phyloP scores from a whole-genome alignment of 2,113 vertebrate genomes.

The Rallus limicola region DNA sequence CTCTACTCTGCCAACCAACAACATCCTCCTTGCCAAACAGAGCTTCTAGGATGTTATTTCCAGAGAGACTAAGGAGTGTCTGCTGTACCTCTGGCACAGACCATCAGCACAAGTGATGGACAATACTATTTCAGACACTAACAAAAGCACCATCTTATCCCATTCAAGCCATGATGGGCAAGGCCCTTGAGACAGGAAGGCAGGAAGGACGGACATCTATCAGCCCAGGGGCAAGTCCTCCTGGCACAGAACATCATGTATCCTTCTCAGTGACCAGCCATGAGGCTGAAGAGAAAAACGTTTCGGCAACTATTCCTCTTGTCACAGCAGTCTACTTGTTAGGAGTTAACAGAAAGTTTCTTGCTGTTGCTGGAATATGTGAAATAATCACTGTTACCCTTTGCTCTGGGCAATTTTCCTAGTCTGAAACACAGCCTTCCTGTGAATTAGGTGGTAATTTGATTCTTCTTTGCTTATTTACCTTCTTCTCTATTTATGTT shows the following conservation, averaged over 20 bases:
- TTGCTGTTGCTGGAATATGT: background rate
- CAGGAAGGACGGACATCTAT: background rate
- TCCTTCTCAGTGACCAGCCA: background rate
- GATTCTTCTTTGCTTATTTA: background rate
- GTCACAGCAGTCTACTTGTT: background rate
- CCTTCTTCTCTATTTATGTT: background rate
- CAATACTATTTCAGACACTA: background rate
- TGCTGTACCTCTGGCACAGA: background rate
- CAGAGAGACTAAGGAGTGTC: background rate
- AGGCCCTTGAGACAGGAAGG: background rate
- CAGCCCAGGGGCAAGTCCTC: background rate
- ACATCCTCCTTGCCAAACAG: rapidly evolving
- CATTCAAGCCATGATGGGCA: background rate
- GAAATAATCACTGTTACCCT: background rate
- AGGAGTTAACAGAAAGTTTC: background rate
- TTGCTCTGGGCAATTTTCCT: background rate
- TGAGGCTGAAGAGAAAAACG: background rate
- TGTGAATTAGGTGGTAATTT: background rate
- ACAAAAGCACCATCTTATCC: background rate
- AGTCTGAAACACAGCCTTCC: background rate
- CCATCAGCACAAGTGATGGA: background rate
- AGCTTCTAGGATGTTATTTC: background rate
- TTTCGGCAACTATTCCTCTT: background rate
- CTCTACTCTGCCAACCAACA: too few species aligned
- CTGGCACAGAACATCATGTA: background rate